These are phyloP conservation scores for Nemurella pictetii DNA, from an alignment of 2,888 invertebrate species.

Conservation along the genomic window DNA sequence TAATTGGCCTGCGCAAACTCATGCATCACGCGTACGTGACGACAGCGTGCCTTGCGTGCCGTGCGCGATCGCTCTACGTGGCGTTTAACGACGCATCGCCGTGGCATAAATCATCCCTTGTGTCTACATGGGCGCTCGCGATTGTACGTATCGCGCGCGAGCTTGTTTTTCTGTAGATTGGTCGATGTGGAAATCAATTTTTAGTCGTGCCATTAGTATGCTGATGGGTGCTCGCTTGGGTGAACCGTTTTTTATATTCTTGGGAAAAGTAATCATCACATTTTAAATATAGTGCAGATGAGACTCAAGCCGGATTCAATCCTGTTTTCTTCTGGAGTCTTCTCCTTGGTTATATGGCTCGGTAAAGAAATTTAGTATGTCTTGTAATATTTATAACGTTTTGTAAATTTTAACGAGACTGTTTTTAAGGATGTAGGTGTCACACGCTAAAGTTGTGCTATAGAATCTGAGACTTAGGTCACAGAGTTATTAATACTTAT, in stretches of 20 bases:
- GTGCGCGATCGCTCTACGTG: neutral
- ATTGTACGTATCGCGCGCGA: no score
- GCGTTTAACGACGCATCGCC: neutral
- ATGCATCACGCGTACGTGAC: neutral
- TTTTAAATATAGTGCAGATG: neutral
- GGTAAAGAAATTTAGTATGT: neutral
- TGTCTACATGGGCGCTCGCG: neutral
- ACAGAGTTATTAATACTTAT: no score
- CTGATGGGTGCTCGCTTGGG: neutral
- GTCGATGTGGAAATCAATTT: neutral
- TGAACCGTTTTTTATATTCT: neutral
- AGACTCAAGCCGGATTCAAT: neutral
- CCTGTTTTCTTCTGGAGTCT: neutral
- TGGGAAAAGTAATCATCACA: neutral
- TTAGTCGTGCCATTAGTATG: neutral
- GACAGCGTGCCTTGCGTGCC: neutral
- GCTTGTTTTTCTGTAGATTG: no score
- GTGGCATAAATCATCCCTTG: neutral
- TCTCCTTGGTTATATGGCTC: neutral
- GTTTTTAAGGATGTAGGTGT: neutral
- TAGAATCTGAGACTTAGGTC: no score
- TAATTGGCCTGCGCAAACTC: neutral
- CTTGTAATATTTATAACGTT: neutral
- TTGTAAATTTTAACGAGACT: neutral
- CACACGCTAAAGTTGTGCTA: neutral